Conservation (phyloP, 2,797 vertebrate genomes). For the Brachyrhaphis roseni region DNA sequence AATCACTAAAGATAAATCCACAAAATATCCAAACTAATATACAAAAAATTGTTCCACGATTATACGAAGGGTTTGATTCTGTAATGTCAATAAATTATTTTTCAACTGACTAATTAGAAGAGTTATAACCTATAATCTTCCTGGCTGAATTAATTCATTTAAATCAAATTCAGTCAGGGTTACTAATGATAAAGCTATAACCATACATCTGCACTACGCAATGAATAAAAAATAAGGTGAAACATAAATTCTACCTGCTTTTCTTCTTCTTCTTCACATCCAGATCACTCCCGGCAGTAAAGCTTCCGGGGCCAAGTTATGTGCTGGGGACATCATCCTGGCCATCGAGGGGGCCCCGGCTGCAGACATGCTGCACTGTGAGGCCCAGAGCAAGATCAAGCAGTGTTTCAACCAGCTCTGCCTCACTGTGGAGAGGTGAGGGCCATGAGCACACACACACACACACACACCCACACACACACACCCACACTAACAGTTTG, state of each 20-base stretch:
- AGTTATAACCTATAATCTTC: background rate
- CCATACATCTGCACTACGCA: background rate
- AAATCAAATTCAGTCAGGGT: background rate
- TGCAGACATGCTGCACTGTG: constrained; percentile 91
- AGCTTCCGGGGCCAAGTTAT: constrained; percentile 88
- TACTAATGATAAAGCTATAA: background rate
- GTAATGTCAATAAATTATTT: background rate
- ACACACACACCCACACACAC: background rate
- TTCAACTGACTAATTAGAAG: background rate
- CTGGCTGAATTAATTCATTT: background rate
- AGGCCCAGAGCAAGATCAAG: constrained; percentile 96
- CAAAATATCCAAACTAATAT: background rate
- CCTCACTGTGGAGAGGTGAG: constrained; percentile 91
- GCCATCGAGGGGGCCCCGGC: constrained; percentile 91
- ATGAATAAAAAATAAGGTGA: background rate
- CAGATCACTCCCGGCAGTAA: constrained; percentile 96
- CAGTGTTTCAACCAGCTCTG: constrained; percentile 84
- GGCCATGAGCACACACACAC: background rate
- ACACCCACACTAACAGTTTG: background rate
- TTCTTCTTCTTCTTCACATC: constrained; percentile 7
- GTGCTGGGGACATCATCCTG: constrained; percentile 90
- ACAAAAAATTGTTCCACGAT: background rate
- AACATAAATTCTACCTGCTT: background rate
- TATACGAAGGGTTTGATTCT: background rate
- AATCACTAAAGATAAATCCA: background rate